phyloP scores from a whole-genome alignment of 2,797 vertebrate species.

The Squalus acanthias region DNA sequence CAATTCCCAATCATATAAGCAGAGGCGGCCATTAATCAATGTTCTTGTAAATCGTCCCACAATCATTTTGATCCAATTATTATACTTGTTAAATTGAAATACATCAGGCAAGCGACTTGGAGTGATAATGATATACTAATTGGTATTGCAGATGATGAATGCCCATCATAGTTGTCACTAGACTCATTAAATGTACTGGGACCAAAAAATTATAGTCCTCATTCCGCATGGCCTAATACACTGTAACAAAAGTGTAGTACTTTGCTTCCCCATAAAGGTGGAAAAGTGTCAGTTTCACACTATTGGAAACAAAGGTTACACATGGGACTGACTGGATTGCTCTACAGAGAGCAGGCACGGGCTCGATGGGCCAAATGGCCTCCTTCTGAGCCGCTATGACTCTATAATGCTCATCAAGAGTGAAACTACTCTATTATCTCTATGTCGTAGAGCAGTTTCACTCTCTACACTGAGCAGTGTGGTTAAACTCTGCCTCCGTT shows the following conservation, averaged over 20 bases:
- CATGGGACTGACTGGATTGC: too few species aligned
- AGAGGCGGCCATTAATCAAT: not conserved
- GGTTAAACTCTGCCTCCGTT: not conserved
- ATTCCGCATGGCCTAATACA: not conserved
- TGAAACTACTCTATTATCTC: not conserved
- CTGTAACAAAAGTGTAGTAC: not conserved
- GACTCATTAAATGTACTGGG: not conserved
- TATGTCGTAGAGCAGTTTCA: not conserved
- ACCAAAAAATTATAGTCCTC: not conserved
- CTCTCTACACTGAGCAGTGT: not conserved
- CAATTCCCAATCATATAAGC: not conserved
- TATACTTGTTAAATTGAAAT: not conserved
- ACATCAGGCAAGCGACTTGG: not conserved
- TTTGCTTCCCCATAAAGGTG: not conserved
- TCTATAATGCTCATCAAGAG: not conserved
- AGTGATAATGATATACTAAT: not conserved
- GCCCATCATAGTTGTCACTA: not conserved
- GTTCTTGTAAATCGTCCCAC: too few species aligned
- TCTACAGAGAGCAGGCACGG: too few species aligned
- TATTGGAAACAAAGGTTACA: not conserved
- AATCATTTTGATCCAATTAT: not conserved
- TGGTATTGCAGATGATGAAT: not conserved
- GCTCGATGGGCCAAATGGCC: too few species aligned
- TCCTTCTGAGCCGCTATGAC: too few species aligned
- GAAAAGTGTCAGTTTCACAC: not conserved